Evolutionary conservation across 2,113 vertebrate species (phyloP), one percentile per base, ranked within the genome.

Genomic region (Hippopotamus amphibius): DNA sequence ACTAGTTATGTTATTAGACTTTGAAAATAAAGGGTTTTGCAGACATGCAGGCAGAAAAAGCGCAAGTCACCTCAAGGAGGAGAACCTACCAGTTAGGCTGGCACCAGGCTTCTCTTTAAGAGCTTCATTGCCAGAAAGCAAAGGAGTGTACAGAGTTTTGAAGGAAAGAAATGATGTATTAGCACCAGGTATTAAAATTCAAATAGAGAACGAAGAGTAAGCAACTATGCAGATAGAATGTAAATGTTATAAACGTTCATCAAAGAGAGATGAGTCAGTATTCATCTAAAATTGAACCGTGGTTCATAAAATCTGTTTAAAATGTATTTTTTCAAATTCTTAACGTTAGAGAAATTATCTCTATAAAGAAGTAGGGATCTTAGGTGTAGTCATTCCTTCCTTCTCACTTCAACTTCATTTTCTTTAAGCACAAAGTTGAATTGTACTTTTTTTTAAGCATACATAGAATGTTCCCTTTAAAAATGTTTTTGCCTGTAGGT

Each of bases 341-440:
- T 89, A 83, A 37, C 37, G 72, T 15, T 15, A 83, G 30, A 33
- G 69, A 19, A 13, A 33, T 53, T 71, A 15, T 77, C 33, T 83
- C 82, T 48, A 9, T 77, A 77, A 91, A 72, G 77, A 96, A 88
- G 93, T 59, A 30, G 1, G 13, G 24, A 68, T 79, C 41, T 83
- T 69, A 74, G 80, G 16, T 66, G 76, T 94, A 76, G 15, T 57
- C 84, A 69, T 88, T 96, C 17, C n/a, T 57, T 91, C 88, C 28
- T 74, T 83, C 94, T 95, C n/a, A 85, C n/a, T 71, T 88, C 15
- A 77, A 16, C 41, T 77, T 92, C 14, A 66, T 90, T 87, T 93
- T 65, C 63, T 72, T 93, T 86, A 91, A 89, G 21, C 87, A 80
- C 37, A 89, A 77, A 90, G 22, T 76, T 69, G 80, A 59, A 55